Evolutionary conservation across 1,140 invertebrate species (phyloP).

Genomic region (Cephus cinctus): DNA sequence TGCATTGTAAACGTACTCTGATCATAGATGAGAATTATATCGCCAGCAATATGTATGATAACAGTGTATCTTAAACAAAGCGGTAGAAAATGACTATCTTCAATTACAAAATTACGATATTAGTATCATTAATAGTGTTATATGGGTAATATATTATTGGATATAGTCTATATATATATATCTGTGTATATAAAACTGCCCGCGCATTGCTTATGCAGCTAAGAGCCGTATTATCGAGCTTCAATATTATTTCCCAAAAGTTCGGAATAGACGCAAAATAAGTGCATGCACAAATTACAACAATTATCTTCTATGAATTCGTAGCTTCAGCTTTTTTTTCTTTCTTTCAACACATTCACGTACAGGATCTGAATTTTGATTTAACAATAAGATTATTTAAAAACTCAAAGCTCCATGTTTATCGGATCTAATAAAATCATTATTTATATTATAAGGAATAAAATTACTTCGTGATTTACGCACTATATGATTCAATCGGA

Average conservation of each 20-base stretch:
- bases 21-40: background rate
- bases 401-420: no score
- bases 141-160: constrained; percentile 2
- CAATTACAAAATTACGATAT: constrained; percentile 16
- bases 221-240: constrained; percentile 4
- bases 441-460: no score
- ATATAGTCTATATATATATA: constrained; percentile 6
- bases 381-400: background rate
- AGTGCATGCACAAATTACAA: constrained; percentile 3
- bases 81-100: constrained; percentile 28
- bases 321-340: background rate
- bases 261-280: no score
- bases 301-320: no score
- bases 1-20: background rate
- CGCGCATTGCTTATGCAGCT: background rate
- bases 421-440: no score
- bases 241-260: no score
- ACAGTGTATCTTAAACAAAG: constrained; percentile 20
- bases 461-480: no score
- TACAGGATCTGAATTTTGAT: constrained; percentile 1
- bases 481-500: no score
- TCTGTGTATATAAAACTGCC: constrained; percentile 9
- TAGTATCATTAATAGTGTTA: constrained; percentile 7
- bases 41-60: background rate
- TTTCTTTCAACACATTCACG: background rate